Conservation (phyloP, 2,888 invertebrate species). For the Lycophotia porphyrea region DNA sequence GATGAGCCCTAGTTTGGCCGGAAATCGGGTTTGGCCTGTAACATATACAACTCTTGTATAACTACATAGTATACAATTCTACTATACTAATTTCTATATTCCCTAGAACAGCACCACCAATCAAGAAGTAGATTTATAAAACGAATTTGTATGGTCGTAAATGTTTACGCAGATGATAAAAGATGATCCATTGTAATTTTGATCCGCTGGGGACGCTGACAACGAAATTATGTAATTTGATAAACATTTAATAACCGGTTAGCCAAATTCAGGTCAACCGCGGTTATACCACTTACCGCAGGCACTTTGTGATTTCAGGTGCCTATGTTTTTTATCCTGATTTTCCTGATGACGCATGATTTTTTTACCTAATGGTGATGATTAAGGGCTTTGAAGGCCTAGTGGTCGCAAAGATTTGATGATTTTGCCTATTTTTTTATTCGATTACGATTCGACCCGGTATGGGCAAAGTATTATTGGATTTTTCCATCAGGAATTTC, state of each 20-base stretch:
- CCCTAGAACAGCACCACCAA: background rate
- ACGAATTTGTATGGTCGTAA: background rate
- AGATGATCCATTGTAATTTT: background rate
- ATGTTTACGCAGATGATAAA: background rate
- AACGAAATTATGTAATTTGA: constrained; percentile 39
- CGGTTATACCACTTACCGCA: constrained; percentile 16
- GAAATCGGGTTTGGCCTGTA: no score
- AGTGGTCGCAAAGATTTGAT: no score
- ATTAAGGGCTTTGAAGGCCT: no score
- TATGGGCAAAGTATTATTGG: no score
- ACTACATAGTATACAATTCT: no score
- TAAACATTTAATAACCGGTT: constrained; percentile 32
- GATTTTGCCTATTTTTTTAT: no score
- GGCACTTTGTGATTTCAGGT: constrained; percentile 21
- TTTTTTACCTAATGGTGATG: no score
- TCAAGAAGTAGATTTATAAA: background rate
- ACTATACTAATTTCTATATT: background rate
- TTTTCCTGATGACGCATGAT: constrained; percentile 2
- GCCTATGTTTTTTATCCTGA: background rate
- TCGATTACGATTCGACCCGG: no score
- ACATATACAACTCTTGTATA: no score
- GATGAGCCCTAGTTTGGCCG: no score
- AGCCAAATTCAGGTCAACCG: constrained; percentile 29
- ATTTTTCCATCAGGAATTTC: no score
- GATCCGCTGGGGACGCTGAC: constrained; percentile 6